A percentile compares a stretch with the other conserved stretches of the same genome.
Evolutionary conservation across 2,888 invertebrate genomes (phyloP).

Genomic region (Crematogaster levior): DNA sequence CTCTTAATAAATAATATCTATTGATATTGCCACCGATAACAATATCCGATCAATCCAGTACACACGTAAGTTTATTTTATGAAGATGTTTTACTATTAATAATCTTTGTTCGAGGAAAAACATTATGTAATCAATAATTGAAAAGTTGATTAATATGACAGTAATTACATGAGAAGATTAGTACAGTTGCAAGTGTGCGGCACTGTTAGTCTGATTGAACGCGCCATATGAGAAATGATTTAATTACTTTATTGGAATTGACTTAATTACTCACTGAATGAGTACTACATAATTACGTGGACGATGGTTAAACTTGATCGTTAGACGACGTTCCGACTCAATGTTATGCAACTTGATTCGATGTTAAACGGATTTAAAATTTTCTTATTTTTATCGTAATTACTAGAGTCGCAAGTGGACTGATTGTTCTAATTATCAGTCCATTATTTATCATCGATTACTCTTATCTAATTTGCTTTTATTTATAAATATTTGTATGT

Average conservation of each 20-base stretch:
- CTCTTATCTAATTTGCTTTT: background rate
- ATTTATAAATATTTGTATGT: background rate
- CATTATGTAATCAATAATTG: background rate
- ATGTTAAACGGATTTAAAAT: background rate
- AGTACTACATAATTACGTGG: constrained; percentile 10
- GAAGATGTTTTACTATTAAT: background rate
- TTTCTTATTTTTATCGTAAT: background rate
- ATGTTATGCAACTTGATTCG: background rate
- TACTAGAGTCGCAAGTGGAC: background rate
- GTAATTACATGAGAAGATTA: background rate
- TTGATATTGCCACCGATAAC: background rate
- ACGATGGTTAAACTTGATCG: too few relatives aligned
- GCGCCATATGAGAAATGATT: background rate
- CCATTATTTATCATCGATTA: background rate
- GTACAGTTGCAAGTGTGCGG: background rate
- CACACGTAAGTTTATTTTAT: background rate
- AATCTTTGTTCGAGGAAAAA: background rate
- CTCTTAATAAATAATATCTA: background rate
- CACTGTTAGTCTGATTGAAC: background rate
- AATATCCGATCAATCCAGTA: background rate
- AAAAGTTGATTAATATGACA: background rate
- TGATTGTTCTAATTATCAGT: background rate
- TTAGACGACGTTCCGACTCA: background rate
- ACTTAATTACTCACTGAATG: constrained; percentile 1
- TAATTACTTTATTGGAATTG: constrained; percentile 4